phyloP scores from a whole-genome alignment of 2,113 vertebrate species.

The Mustelus asterias region DNA sequence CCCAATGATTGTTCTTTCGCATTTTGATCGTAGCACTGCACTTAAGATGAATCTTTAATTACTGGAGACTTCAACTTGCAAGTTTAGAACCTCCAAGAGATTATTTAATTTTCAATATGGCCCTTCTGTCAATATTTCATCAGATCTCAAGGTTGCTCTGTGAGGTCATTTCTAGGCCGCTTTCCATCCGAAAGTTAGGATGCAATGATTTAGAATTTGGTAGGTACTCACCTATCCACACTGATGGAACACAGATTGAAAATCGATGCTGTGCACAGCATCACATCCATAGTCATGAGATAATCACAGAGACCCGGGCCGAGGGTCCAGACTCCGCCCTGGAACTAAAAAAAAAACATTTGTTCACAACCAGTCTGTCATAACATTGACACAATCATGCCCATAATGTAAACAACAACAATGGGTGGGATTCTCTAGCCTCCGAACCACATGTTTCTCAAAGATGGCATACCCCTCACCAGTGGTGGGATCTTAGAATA shows the following conservation, averaged over 20 bases:
- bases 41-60: not conserved
- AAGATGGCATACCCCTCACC: too few species aligned
- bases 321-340: slow-evolving; percentile 79
- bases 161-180: not conserved
- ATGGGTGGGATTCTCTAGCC: too few species aligned
- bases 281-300: slow-evolving; percentile 90
- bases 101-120: not conserved
- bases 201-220: not conserved
- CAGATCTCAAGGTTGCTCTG: not conserved
- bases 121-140: not conserved
- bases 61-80: not conserved
- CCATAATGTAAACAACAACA: not conserved
- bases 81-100: not conserved
- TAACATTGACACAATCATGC: not conserved
- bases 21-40: not conserved
- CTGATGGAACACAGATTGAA: slow-evolving; percentile 93
- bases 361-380: not conserved
- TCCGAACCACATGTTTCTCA: too few species aligned
- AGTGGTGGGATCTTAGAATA: too few species aligned
- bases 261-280: slow-evolving; percentile 90
- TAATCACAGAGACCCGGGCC: slow-evolving; percentile 69
- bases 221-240: slow-evolving; percentile 69
- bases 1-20: not conserved
- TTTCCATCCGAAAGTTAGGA: not conserved
- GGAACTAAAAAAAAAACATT: slow-evolving; percentile 63